These are phyloP conservation scores for Megaceryle alcyon DNA, from an alignment of 2,797 vertebrate species.

Conservation along the genomic window DNA sequence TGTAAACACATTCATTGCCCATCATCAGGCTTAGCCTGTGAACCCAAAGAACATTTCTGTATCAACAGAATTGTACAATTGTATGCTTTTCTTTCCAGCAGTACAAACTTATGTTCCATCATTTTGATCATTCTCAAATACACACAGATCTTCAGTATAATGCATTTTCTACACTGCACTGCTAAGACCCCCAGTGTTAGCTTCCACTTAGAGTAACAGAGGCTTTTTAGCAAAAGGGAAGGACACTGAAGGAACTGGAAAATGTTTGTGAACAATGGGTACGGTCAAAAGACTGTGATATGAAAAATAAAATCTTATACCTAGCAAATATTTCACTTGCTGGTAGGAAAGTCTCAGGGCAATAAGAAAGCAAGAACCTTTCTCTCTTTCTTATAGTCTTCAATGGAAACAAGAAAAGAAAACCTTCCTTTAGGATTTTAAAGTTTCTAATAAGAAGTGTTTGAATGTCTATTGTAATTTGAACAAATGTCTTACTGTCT, in stretches of 20 bases:
- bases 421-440: slow-evolving; percentile 27
- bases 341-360: not conserved
- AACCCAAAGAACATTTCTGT: slow-evolving; percentile 3
- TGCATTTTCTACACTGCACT: not conserved
- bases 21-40: slow-evolving; percentile 27
- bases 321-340: not conserved
- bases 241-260: not conserved
- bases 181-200: not conserved
- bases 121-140: slow-evolving; percentile 36
- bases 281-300: not conserved
- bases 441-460: slow-evolving; percentile 51
- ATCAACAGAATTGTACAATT: slow-evolving; percentile 24
- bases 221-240: not conserved
- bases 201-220: not conserved
- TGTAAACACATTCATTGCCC: slow-evolving; percentile 37
- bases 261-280: not conserved
- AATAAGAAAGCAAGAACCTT: not conserved
- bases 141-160: not conserved
- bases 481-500: slow-evolving; percentile 55
- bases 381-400: slow-evolving; percentile 1
- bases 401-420: not conserved
- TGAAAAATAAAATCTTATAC: not conserved
- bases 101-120: not conserved
- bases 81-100: slow-evolving; percentile 1
- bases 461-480: slow-evolving; percentile 57